Conservation (phyloP, 2,888 invertebrate genomes). For the Sphaeridia pumilis region DNA sequence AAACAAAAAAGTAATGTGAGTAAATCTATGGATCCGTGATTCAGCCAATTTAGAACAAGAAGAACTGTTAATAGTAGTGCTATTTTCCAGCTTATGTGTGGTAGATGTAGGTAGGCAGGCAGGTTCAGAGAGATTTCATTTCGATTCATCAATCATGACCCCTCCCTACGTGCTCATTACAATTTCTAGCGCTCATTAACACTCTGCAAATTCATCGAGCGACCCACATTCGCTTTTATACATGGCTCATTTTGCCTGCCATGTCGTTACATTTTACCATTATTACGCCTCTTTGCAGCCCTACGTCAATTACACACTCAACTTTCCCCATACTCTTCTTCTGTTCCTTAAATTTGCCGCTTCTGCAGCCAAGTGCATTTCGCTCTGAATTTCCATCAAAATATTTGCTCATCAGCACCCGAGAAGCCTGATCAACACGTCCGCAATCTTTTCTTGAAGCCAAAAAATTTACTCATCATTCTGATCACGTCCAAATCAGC, state of each 20-base stretch:
- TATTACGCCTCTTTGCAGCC: too few relatives aligned
- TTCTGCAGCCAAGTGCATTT: too few relatives aligned
- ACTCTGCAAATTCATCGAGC: not conserved
- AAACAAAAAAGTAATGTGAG: too few relatives aligned
- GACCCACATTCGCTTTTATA: not conserved
- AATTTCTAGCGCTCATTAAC: not conserved
- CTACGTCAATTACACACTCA: not conserved
- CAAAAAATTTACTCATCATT: too few relatives aligned
- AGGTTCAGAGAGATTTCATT: not conserved
- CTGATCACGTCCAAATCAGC: too few relatives aligned
- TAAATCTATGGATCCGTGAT: conserved; percentile 1
- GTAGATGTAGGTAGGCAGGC: not conserved
- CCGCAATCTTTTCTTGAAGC: too few relatives aligned
- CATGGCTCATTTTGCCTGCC: not conserved
- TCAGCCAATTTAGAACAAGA: not conserved
- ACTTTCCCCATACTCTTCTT: not conserved
- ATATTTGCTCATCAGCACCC: too few relatives aligned
- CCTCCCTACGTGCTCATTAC: not conserved
- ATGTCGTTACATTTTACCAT: too few relatives aligned
- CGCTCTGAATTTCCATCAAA: too few relatives aligned
- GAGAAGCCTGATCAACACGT: too few relatives aligned
- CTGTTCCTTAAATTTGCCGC: too few relatives aligned
- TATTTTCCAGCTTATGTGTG: not conserved
- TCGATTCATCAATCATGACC: not conserved
- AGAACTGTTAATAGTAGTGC: not conserved